Evolutionary conservation across 2,888 invertebrate genomes (phyloP), one percentile per base, ranked within the genome.

Genomic region (Eledona agricola): DNA sequence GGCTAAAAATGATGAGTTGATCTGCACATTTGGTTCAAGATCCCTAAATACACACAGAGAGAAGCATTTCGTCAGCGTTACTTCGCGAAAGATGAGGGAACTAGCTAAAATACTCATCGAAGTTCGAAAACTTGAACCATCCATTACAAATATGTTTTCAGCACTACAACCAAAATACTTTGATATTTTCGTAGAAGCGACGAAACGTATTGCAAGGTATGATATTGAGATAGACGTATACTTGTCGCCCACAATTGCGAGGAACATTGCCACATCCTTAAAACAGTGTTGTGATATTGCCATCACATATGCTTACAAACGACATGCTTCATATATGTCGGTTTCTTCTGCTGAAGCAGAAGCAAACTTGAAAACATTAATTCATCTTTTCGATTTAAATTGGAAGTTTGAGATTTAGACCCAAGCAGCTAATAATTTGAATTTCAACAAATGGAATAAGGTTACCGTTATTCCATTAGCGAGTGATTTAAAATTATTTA

Each of bases 391-490:
- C 2, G 7, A 6, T 9, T 7, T 15, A 5, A 5, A 7, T 15
- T 38, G 38, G 42, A 16, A 13, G 6, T 42, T 7, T 29, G 42
- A 53, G 10, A 20, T 53, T 1, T 47, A 38, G 5, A 40, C 23
- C 16, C 42, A 49, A 25, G 57, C 55, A 17, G 42, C 16, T 17
- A 40, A 29, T 10, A 42, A 59, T 19, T 17, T 59, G 1, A 55
- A 50, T 32, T 32, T 28, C 7, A 31, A 55, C 15, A 59, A 35
- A 16, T 59, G 53, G 45, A 59, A 59, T 16, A 56, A 54, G 23
- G 23, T 38, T 1, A 53, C 56, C 4, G 17, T 62, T 3, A 15
- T 63, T 7, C 59, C 61, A 5, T 23, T 63, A n/a, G 64, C 61
- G 5, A 28, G 29, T 5, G 61, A 62, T 25, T 13, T 61, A 5